Evolutionary conservation across 2,888 invertebrate species (phyloP), one percentile per base, ranked within the genome.

Genomic region (Glyphotaelius pellucidus): DNA sequence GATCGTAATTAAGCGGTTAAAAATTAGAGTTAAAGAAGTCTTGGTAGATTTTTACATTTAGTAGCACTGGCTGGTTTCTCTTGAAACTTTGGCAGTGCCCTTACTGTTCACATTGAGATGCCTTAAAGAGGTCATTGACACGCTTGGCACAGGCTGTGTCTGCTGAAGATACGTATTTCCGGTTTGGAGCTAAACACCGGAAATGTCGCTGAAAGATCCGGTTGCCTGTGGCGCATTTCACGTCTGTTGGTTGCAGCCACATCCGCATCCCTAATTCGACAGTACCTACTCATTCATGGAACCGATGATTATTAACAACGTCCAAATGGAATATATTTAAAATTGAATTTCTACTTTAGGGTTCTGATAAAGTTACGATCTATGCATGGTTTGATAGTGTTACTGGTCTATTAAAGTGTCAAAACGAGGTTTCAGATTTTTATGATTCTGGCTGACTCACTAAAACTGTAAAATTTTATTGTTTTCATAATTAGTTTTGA

Each of bases 171-270:
- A 35, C 31, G 52, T 67, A 35, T 31, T 88, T 88, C 88, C 88
- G 35, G 87, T 88, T 88, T 89, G 88, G 88, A 80, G 86, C 80
- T 42, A 86, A 42, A 88, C 87, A 81, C 67, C 88, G 91, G 91
- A 91, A 91, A 91, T 80, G 80, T 81, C 47, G 81, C 91, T 80
- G 83, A 83, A 91, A 88, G 91, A 91, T 91, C 91, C 88, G 83
- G 83, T 52, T 31, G 80, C 91, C 80, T 80, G 91, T 31, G 83
- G 81, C 81, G 67, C 88, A 87, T 80, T 90, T 90, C 90, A 87
- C 90, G 87, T 87, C 87, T 88, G 88, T 67, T 88, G 88, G 88
- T 67, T 88, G 67, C 88, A 88, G 88, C 88, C 67, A 67, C 19
- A 67, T 88, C 67, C 67, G 88, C 31, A 52, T 11, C 88, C 31